Percentiles rank a stretch among this genome's conserved stretches.
These are phyloP conservation scores for Caloenas nicobarica DNA, from an alignment of 2,113 vertebrate species.

Conservation along the genomic window DNA sequence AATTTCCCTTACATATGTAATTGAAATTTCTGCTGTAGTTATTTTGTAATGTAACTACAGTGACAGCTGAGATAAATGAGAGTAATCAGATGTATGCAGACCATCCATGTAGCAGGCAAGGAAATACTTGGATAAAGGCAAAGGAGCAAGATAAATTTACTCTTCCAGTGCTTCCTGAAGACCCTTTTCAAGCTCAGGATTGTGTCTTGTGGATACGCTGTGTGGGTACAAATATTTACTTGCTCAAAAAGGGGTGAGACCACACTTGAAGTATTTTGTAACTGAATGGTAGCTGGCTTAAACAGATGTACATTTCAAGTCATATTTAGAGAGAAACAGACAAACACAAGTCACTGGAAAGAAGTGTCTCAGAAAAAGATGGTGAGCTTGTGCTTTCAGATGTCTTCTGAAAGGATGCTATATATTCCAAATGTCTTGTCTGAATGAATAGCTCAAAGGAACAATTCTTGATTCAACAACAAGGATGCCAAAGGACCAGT, in stretches of 20 bases:
- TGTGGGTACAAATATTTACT: not conserved
- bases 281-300: not conserved
- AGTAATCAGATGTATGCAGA: not conserved
- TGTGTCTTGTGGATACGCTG: too few species aligned
- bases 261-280: not conserved
- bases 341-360: not conserved
- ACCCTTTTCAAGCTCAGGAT: not conserved
- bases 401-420: not conserved
- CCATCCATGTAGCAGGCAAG: not conserved
- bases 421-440: not conserved
- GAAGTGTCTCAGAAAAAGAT: not conserved
- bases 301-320: not conserved
- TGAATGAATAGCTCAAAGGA: not conserved
- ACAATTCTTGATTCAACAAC: not conserved
- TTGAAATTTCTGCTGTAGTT: not conserved
- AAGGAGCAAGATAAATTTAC: not conserved
- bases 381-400: not conserved
- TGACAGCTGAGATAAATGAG: not conserved
- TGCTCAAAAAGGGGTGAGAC: fast-evolving
- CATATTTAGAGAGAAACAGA: not conserved
- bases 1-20: not conserved
- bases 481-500: not conserved
- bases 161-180: not conserved
- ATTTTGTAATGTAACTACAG: not conserved
- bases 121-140: not conserved